Evolutionary conservation across 2,797 vertebrate species (phyloP).

Genomic region (Lacerta bilineata): DNA sequence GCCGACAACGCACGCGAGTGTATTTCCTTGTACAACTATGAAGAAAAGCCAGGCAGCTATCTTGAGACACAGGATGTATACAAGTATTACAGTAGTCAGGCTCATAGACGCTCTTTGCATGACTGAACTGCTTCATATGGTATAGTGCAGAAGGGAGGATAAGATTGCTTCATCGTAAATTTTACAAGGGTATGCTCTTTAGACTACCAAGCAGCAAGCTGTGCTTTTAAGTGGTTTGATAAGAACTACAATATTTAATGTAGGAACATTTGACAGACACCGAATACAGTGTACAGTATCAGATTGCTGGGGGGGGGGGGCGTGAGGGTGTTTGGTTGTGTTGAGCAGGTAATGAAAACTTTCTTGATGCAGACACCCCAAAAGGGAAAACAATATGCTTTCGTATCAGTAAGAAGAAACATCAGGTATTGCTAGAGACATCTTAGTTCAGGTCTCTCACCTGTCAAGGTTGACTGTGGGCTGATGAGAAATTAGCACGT

Average conservation of each 20-base stretch:
- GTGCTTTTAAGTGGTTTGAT: constrained; percentile 10
- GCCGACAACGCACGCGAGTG: no score
- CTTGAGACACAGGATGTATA: no score
- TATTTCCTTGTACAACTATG: no score
- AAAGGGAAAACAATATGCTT: neutral
- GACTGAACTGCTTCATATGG: no score
- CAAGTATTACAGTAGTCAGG: no score
- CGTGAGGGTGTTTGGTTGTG: neutral
- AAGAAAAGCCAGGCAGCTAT: no score
- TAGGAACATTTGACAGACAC: neutral
- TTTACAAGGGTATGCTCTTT: no score
- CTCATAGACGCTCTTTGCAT: no score
- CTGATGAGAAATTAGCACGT: constrained; percentile 59
- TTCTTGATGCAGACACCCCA: constrained; percentile 12
- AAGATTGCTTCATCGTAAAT: no score
- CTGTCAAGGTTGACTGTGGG: constrained; percentile 78
- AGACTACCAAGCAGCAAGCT: no score
- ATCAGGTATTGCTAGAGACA: neutral
- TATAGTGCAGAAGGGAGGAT: no score
- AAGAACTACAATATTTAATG: neutral
- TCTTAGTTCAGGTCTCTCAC: constrained; percentile 72
- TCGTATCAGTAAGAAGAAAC: neutral
- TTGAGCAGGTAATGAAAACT: neutral
- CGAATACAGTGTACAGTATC: neutral
- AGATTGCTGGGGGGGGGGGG: neutral